Percentiles rank a stretch among this genome's conserved stretches.
Conservation (phyloP, 1,140 invertebrate genomes). For the Drosophila aff. region DNA sequence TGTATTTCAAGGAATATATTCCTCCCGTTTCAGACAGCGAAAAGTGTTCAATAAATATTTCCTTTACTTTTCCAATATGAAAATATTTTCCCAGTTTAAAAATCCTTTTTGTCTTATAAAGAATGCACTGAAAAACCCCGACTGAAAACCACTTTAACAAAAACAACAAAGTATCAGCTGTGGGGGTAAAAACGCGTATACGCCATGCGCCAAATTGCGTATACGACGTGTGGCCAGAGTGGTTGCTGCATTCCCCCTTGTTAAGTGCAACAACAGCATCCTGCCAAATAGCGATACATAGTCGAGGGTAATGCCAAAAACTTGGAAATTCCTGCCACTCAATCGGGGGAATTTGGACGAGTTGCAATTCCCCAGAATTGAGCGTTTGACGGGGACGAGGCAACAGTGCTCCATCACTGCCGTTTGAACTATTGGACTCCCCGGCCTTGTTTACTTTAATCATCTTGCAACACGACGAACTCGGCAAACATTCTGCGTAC, state of each 20-base stretch:
- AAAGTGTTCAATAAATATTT: neutral
- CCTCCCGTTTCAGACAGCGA: too few relatives aligned
- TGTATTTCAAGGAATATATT: too few relatives aligned
- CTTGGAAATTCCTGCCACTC: constrained; percentile 17
- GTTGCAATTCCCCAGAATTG: constrained; percentile 1
- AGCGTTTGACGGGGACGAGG: neutral
- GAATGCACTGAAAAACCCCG: neutral
- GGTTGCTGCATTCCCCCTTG: constrained; percentile 4
- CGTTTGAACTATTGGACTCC: constrained; percentile 34
- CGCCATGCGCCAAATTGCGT: constrained; percentile 18
- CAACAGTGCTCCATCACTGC: constrained; percentile 5
- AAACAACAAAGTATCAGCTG: neutral
- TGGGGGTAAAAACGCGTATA: constrained; percentile 7
- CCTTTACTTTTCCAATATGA: neutral
- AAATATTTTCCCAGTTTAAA: constrained; percentile 1
- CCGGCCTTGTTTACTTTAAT: constrained; percentile 44
- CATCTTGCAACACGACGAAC: constrained; percentile 56
- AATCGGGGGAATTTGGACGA: constrained; percentile 24
- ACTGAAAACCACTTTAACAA: neutral
- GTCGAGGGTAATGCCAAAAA: neutral
- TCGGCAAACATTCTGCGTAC: constrained; percentile 60
- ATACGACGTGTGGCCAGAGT: constrained; percentile 18
- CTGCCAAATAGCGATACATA: neutral
- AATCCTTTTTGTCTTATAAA: neutral
- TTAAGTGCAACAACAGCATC: constrained; percentile 1